Percentiles rank a stretch among this genome's conserved stretches.
phyloP scores from a whole-genome alignment of 2,797 vertebrate genomes.

The Garrulus glandarius region DNA sequence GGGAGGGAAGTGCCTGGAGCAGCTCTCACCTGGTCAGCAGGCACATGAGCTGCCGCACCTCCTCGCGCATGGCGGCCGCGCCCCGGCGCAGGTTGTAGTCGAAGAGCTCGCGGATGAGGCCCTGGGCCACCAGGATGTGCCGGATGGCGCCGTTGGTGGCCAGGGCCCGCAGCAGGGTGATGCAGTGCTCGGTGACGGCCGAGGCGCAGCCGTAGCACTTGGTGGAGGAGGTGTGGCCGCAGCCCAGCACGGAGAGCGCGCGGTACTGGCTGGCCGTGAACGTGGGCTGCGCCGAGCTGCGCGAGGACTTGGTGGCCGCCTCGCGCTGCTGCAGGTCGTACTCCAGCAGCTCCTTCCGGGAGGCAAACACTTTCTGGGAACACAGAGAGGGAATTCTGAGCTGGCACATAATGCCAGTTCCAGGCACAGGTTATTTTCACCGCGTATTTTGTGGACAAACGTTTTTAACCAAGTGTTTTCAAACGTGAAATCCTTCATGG shows the following conservation, averaged over 20 bases:
- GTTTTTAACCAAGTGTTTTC: background rate
- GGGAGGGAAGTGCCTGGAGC: no score
- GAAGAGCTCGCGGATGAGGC: slow-evolving; percentile 95
- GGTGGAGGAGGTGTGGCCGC: slow-evolving; percentile 94
- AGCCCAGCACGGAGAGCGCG: slow-evolving; percentile 92
- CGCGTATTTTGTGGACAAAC: fast-evolving
- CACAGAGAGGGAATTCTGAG: background rate
- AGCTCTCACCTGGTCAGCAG: slow-evolving; percentile 89
- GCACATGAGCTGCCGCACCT: slow-evolving; percentile 96
- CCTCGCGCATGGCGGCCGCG: slow-evolving; percentile 91
- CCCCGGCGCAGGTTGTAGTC: slow-evolving; percentile 95
- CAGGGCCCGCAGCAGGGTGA: slow-evolving; percentile 91
- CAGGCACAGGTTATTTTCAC: background rate
- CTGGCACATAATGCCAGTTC: fast-evolving
- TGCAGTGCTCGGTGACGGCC: slow-evolving; percentile 95
- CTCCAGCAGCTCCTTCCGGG: slow-evolving; percentile 95
- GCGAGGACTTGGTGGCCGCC: slow-evolving; percentile 92
- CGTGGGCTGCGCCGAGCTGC: slow-evolving; percentile 88
- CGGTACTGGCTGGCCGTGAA: slow-evolving; percentile 97
- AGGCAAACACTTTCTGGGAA: slow-evolving; percentile 95
- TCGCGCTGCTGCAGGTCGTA: slow-evolving; percentile 97
- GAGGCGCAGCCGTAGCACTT: slow-evolving; percentile 98
- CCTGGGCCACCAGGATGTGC: slow-evolving; percentile 95
- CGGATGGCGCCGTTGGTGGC: slow-evolving; percentile 94
- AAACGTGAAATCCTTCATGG: background rate